Base-by-base conservation (phyloP, 2,113 vertebrate species). In the Hippoglossus stenolepis region DNA sequence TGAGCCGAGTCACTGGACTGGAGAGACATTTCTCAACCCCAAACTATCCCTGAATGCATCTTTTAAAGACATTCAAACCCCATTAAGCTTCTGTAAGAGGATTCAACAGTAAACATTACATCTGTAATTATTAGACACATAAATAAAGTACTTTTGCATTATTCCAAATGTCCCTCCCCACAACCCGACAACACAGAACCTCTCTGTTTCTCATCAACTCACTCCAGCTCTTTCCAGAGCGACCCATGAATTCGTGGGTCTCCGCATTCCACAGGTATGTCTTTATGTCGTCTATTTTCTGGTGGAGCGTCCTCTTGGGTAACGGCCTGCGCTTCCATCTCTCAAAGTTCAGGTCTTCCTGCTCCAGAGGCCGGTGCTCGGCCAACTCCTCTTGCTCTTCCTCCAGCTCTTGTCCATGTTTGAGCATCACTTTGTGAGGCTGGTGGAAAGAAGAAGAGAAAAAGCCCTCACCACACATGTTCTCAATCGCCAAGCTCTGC, bases 141-240 rank as follows among this genome's bases (percentile, higher is more conserved):
- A 24, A 6, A 64, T 40, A 28, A 0, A 66, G 10, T 13, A 43
- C 57, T 84, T 70, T 45, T 15, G 40, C 45, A 82, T 57, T 2
- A 58, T 65, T 70, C 26, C 56, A 60, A 68, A 66, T 38, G 35
- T 38, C 35, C 35, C 35, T 10, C 35, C 35, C 35, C 35, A 10
- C 12, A 43, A 43, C 21, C 61, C 26, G 47, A 73, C 38, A 75
- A 59, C 60, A 49, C 14, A 87, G 26, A 87, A 14, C 57, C 10
- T 71, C 35, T 77, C 24, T 67, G 11, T n/a, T 53, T 65, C 26
- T 40, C 28, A 0, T 77, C 77, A 87, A 97, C 98, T 96, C 96
- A 99, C 97, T 95, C 97, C 97, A 98, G 92, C 96, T 99, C 93
- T 96, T 96, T 83, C 94, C 96, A 15, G 97, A 95, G 92, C 96